Evolutionary conservation across 2,113 vertebrate genomes (phyloP), one percentile per base, ranked within the genome.

Genomic region (Nerophis lumbriciformis): DNA sequence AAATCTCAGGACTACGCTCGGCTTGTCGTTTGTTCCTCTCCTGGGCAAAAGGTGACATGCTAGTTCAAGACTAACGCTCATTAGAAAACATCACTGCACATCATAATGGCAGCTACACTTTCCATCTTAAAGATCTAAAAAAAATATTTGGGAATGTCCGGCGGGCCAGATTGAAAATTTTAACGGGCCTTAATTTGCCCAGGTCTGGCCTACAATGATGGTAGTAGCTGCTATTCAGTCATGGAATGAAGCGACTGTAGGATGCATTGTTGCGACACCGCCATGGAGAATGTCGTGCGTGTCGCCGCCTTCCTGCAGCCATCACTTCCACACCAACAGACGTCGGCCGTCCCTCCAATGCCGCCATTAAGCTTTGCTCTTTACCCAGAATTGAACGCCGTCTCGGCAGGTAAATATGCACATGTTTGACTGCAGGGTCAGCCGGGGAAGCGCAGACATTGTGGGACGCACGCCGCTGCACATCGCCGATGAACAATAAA

Each of bases 401-500:
- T 73, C 76, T 48, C 59, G 35, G 69, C 71, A 75, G 49, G 77
- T 81, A 86, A 88, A 86, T 88, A 90, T 90, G 88, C 79, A 83
- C 87, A 88, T 88, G 83, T 88, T 89, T 90, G 84, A 90, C 87
- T 75, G 82, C 1, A 53, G 62, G 87, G 87, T 89, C 86, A 79
- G 62, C 6, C 16, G 73, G 65, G 28, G 72, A 69, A 82, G 78
- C 68, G 68, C 75, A 78, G 69, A 75, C 72, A 72, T 73, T 77
- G 62, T 64, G 19, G 19, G 75, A 55, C 52, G 74, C 77, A 76
- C 80, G 71, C 85, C 63, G 82, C 76, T 76, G 77, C 82, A 86
- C 87, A 87, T 87, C 80, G 49, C 58, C 74, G 77, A 86, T 76
- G 81, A 79, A 84, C 78, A 87, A 86, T 87, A 78, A 85, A 45